Evolutionary conservation across 2,113 vertebrate species (phyloP), one percentile per base, ranked within the genome.

Genomic region (Ammodytes marinus): DNA sequence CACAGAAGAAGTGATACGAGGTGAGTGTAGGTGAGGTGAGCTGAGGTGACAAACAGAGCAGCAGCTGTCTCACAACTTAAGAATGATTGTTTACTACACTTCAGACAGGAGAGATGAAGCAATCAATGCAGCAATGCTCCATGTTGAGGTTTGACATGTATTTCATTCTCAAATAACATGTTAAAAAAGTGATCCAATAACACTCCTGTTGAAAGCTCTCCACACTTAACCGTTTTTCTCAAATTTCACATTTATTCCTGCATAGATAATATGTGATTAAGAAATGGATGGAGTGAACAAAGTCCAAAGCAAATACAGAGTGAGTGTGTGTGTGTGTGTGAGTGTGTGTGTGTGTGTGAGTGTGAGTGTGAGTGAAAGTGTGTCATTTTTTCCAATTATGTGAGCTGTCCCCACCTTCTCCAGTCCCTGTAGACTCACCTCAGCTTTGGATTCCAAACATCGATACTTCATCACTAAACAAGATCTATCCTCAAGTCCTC

Each of bases 1-100:
- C 80, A 78, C 45, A 55, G 79, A 69, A 66, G 58, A 66, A 35
- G 71, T 59, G 77, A 87, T 77, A 57, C 15, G 13, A 57, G 40
- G 57, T 3, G 76, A 27, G 27, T 27, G 27, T 27, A 66, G 19
- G 71, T 59, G 77, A 87, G 80, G 63, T 12, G 13, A 57, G 40
- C 52, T 3, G 76, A 84, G 64, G 39, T 50, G 76, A 66, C 50
- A 3, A 83, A 69, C 55, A 76, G 39, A 79, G 77, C 74, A n/a
- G 78, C 83, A 82, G 74, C 74, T 8, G 73, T 66, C 52, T 66
- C 50, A 46, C 19, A 55, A 40, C 60, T 37, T 19, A 39, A 69
- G 5, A 79, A 69, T 78, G 45, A 46, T 63, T 67, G 37, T 39
- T 72, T 46, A 37, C 17, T 10, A 35, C 42, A 57, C 35, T 47